These are phyloP conservation scores for Menidia beryllina DNA, from an alignment of 2,113 vertebrate genomes.

Conservation along the genomic window DNA sequence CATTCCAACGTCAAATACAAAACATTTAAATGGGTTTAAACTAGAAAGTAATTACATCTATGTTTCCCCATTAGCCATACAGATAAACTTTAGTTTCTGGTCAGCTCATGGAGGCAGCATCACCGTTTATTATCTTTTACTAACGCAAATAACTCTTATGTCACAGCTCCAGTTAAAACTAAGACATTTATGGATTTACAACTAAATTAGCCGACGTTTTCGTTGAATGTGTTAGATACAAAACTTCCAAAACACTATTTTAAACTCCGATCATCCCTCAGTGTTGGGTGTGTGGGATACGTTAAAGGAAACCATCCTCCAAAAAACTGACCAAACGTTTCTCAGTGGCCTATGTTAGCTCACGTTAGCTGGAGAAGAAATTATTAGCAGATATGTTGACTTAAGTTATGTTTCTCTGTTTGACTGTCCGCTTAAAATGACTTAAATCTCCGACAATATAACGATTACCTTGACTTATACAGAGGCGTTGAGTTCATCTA, in stretches of 20 bases:
- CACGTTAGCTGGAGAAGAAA: constrained; percentile 18
- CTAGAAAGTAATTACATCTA: too few species aligned
- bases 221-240: too few species aligned
- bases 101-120: too few species aligned
- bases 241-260: background rate
- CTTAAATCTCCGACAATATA: background rate
- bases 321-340: background rate
- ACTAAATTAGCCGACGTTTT: too few species aligned
- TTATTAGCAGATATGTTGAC: background rate
- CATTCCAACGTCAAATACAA: too few species aligned
- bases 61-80: too few species aligned
- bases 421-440: background rate
- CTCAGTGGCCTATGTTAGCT: constrained; percentile 9
- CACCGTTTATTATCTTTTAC: too few species aligned
- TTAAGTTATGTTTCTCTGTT: background rate
- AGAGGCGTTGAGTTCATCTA: constrained; percentile 1
- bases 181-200: too few species aligned
- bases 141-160: too few species aligned
- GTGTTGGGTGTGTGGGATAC: background rate
- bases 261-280: background rate
- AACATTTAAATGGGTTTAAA: too few species aligned
- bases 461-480: constrained; percentile 13
- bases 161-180: too few species aligned
- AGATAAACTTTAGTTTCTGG: too few species aligned
- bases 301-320: background rate